These are phyloP conservation scores for Rhynchonycteris naso DNA, from an alignment of 2,797 vertebrate species.

Conservation along the genomic window DNA sequence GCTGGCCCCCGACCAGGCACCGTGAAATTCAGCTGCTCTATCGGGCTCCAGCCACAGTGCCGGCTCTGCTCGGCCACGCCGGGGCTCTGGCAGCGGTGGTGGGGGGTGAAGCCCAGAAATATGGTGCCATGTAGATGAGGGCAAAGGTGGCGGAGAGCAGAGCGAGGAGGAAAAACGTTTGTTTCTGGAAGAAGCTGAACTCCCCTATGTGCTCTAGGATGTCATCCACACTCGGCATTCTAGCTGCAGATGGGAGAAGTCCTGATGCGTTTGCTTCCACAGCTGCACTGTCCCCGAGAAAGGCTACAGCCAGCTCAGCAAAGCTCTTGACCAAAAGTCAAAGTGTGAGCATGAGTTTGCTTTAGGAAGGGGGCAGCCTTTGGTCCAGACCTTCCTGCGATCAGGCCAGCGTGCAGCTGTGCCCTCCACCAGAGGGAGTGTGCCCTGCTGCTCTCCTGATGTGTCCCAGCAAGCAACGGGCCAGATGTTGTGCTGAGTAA, in stretches of 20 bases:
- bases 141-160: slow-evolving; percentile 84
- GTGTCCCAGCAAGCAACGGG: neutral
- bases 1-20: slow-evolving; percentile 70
- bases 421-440: neutral
- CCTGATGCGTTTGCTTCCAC: neutral
- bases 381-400: slow-evolving; percentile 75
- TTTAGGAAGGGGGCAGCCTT: slow-evolving; percentile 81
- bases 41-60: slow-evolving; percentile 85
- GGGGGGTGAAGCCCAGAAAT: slow-evolving; percentile 86
- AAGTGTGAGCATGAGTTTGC: slow-evolving; percentile 71
- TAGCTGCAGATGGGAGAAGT: neutral
- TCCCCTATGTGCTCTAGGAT: slow-evolving; percentile 86
- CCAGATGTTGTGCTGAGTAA: neutral
- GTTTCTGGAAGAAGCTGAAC: slow-evolving; percentile 89
- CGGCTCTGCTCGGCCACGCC: slow-evolving; percentile 80
- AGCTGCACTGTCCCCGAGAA: slow-evolving; percentile 27
- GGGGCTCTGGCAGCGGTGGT: slow-evolving; percentile 83
- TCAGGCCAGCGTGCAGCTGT: neutral
- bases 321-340: slow-evolving; percentile 82
- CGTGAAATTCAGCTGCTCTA: slow-evolving; percentile 84
- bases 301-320: slow-evolving; percentile 66
- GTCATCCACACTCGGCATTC: slow-evolving; percentile 88
- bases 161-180: slow-evolving; percentile 82
- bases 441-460: neutral
- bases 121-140: slow-evolving; percentile 87